phyloP scores from a whole-genome alignment of 2,888 invertebrate genomes.

The Hydrotaea diabolus region DNA sequence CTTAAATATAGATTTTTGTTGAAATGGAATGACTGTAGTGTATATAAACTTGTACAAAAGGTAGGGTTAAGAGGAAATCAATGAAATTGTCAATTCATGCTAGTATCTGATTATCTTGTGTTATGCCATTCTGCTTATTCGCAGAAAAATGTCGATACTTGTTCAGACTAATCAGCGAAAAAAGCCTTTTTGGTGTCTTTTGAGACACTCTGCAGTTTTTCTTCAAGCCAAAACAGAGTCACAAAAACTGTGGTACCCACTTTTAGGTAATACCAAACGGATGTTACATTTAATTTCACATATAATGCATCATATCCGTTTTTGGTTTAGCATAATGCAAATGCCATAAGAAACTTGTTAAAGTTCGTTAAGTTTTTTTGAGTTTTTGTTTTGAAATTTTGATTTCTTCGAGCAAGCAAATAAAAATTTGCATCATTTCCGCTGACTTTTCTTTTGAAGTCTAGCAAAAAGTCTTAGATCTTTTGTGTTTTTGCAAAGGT shows the following conservation, averaged over 20 bases:
- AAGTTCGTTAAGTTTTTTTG: constrained; percentile 14
- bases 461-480: constrained; percentile 29
- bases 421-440: constrained; percentile 30
- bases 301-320: constrained; percentile 3
- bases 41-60: not conserved
- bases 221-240: not conserved
- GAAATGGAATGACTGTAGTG: not conserved
- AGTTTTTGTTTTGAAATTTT: not conserved
- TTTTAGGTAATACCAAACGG: not conserved
- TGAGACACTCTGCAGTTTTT: too few relatives aligned
- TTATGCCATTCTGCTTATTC: too few relatives aligned
- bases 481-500: not conserved
- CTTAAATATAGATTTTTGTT: not conserved
- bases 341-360: constrained; percentile 24
- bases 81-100: too few relatives aligned
- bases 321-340: not conserved
- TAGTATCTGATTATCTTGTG: too few relatives aligned
- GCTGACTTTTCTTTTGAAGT: not conserved
- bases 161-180: too few relatives aligned
- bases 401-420: not conserved
- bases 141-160: too few relatives aligned
- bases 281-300: constrained; percentile 14
- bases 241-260: constrained; percentile 1
- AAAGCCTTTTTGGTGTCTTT: too few relatives aligned
- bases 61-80: too few relatives aligned